Evolutionary conservation across 2,797 vertebrate species (phyloP).

Genomic region (Calcarius lapponicus): DNA sequence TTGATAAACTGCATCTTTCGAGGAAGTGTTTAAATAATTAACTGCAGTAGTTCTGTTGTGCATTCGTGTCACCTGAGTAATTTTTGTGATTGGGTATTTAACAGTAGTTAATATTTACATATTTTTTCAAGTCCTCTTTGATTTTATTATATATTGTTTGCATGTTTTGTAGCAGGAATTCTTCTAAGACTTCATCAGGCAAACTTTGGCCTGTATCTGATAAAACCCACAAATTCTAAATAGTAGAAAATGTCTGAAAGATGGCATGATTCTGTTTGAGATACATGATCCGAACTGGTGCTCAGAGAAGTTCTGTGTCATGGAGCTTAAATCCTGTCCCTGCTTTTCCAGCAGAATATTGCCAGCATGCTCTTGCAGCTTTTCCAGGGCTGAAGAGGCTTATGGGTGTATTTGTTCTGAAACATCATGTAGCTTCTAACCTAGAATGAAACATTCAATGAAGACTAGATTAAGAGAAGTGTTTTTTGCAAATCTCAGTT

Average conservation of each 20-base stretch:
- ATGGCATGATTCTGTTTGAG: background rate
- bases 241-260: background rate
- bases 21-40: constrained; percentile 9
- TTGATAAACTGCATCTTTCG: background rate
- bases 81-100: background rate
- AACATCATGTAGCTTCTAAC: background rate
- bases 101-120: background rate
- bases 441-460: background rate
- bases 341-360: background rate
- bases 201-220: background rate
- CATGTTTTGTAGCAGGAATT: background rate
- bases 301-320: background rate
- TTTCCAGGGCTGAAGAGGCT: background rate
- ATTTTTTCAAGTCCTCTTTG: background rate
- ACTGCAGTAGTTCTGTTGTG: background rate
- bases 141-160: background rate
- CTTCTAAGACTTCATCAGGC: background rate
- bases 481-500: background rate
- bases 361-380: background rate
- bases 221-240: background rate
- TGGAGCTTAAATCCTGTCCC: background rate
- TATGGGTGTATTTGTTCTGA: background rate
- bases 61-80: background rate
- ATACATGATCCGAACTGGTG: background rate
- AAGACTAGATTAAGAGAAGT: background rate